Conservation (phyloP, 2,113 vertebrate species). For the Tiliqua scincoides region DNA sequence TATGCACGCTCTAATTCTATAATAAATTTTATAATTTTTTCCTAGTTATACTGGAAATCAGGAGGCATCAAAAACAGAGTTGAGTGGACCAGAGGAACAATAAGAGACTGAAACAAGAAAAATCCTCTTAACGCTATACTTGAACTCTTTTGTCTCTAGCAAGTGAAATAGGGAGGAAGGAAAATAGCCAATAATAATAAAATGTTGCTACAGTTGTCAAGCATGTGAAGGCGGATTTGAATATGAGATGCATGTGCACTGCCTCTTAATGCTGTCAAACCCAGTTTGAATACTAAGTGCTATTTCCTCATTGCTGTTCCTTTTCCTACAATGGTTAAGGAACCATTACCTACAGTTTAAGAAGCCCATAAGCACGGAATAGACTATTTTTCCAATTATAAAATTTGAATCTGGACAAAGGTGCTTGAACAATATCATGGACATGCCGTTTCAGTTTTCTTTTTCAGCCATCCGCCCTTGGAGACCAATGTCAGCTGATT, state of each 20-base stretch:
- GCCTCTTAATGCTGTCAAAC: constrained; percentile 49
- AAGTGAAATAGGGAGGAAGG: constrained; percentile 20
- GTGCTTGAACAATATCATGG: constrained; percentile 41
- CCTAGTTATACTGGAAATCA: no score
- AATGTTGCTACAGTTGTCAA: constrained; percentile 1
- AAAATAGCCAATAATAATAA: constrained; percentile 36
- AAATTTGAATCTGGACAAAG: constrained; percentile 31
- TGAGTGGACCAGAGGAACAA: no score
- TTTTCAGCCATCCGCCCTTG: constrained; percentile 45
- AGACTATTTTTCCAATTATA: constrained; percentile 26
- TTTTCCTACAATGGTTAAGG: background rate
- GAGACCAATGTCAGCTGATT: constrained; percentile 41
- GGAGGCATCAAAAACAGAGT: no score
- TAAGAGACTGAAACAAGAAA: no score
- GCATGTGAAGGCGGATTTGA: constrained; percentile 31
- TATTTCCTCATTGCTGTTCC: accelerated
- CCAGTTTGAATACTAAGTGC: constrained; percentile 33
- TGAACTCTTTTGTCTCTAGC: constrained; percentile 9
- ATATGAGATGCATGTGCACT: constrained; percentile 36
- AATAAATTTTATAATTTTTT: no score
- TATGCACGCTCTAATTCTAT: no score
- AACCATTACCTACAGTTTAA: constrained; percentile 28
- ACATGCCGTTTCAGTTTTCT: constrained; percentile 27
- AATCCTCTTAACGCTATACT: background rate
- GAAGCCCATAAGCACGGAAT: background rate